Base-by-base conservation (phyloP, 2,888 invertebrate genomes). In the Matsumyia berberina region DNA sequence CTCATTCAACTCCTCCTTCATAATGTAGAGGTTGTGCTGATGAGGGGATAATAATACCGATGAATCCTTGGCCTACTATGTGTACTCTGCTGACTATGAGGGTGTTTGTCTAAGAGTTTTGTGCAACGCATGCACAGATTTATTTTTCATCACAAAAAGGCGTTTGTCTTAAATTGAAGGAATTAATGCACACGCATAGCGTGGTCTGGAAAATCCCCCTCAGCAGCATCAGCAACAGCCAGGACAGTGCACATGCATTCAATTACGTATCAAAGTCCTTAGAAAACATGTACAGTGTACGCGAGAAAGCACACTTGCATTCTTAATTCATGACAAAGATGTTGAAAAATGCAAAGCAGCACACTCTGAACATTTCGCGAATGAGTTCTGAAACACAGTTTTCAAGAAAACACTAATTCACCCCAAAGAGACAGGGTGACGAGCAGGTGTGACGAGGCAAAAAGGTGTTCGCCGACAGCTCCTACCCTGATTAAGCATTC, bases 11-110 rank as follows among this genome's bases (percentile, higher is more conserved):
- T 64, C 29, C 72, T 49, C 35, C 31, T 62, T 53, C 12, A 29
- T n/a, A 62, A 53, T 31, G 39, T 33, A 51, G 39, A 72, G 72
- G n/a, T 29, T 60, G 51, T 53, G 58, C 19, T 76, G 66, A 67
- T 66, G 66, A 67, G 76, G 4, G 44, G 44, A 44, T 64, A 62
- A 64, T 73, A 67, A 66, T 19, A 49, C 64, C 39, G 58, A 58
- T 24, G 46, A 67, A 49, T 76, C 76, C 76, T 76, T 76, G 76
- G 66, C 76, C 76, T 76, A 76, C 66, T 76, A 51, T n/a, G n/a
- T n/a, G n/a, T n/a, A n/a, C n/a, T 24, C 6, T 24, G 39, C 15
- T 12, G 29, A 11, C n/a, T 37, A 9, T 39, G 29, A 35, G 17
- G 24, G 37, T 24, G 15, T 55, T 37, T 7, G 29, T 57, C 44